Conservation (phyloP, 2,113 vertebrate species). For the mouse (Mus musculus) region GRCm39 chr2:77147001-77147500, state of each 20-base stretch:
- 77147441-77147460: neutral
- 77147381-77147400: slow-evolving; percentile 72
- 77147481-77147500: slow-evolving; percentile 54
- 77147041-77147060: neutral
- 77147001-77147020: slow-evolving; percentile 23
- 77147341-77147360: slow-evolving; percentile 49
- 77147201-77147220: slow-evolving; percentile 30
- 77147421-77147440: slow-evolving; percentile 66
- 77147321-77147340: slow-evolving; percentile 61
- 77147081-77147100: slow-evolving; percentile 33
- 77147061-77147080: slow-evolving; percentile 32
- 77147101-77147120: slow-evolving; percentile 59
- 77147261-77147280: slow-evolving; percentile 56
- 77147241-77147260: slow-evolving; percentile 50
- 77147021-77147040: slow-evolving; percentile 11
- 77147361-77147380: slow-evolving; percentile 57
- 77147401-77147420: slow-evolving; percentile 64
- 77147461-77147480: neutral
- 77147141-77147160: slow-evolving; percentile 9
- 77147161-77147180: slow-evolving; percentile 39
- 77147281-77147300: slow-evolving; percentile 43
- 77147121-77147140: slow-evolving; percentile 49
- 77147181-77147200: slow-evolving; percentile 32
- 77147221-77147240: slow-evolving; percentile 43
- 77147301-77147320: slow-evolving; percentile 69